Evolutionary conservation across 2,888 invertebrate species (phyloP), one percentile per base, ranked within the genome.

Genomic region (Phengaris arion): DNA sequence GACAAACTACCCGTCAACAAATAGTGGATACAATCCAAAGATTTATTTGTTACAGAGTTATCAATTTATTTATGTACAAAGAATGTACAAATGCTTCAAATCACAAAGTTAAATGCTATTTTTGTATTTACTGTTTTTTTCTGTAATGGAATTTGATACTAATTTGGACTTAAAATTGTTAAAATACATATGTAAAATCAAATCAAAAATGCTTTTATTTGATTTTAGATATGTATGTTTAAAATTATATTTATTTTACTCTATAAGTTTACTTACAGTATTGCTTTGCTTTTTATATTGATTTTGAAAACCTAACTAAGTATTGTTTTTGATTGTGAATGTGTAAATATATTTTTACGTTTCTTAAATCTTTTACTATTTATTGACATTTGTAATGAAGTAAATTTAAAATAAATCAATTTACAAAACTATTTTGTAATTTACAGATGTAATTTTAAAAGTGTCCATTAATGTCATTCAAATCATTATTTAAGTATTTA

Each of bases 1-100:
- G 79, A 85, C 77, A 86, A 87, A 81, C 80, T 90, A 78, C 83
- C 89, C 84, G 78, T 84, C 57, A 74, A 77, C 57, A 74, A 77
- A 73, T 51, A 59, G 54, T 69, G 74, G 75, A 76, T 55, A 69
- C 54, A 75, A 73, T 64, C 74, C 59, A 74, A 75, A 55, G 74
- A 74, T 70, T 69, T 77, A 74, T 74, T 48, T 69, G n/a, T 69
- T 69, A 15, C 9, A 48, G 0, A 69, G 13, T 8, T 64, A 5
- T 69, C n/a, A 48, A 9, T 8, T 69, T 7, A n/a, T 15, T 69
- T 15, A 8, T 35, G 64, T 64, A 64, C 64, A 64, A 64, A 64
- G 5, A 5, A 0, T 64, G 64, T 64, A 64, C 64, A 64, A 64
- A 12, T 64, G 35, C 64, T 35, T 45, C 35, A 64, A 35, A 64